Evolutionary conservation across 2,797 vertebrate species (phyloP), one percentile per base, ranked within the genome.

Genomic region (Eulemur coronatus): DNA sequence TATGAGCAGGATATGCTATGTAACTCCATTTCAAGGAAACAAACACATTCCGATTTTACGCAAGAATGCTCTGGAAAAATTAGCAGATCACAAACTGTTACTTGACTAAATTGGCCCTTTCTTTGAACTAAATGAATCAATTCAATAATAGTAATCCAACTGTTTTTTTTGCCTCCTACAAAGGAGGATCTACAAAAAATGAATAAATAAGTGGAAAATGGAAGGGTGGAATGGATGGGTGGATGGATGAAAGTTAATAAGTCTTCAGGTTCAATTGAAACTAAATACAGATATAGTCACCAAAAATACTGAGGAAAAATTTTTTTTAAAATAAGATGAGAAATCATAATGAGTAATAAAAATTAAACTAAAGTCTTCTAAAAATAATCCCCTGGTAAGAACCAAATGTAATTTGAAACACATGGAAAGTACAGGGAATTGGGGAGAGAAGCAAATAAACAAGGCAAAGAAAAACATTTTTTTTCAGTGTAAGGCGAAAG

Each of bases 91-190:
- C 50, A 67, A 94, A 69, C 14, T 50, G 0, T 67, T 52, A 92
- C 80, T 96, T 88, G 30, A 55, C 91, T 84, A 90, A 94, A 88
- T 24, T 91, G 20, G 10, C 30, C 26, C n/a, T 73, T 81, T 94
- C 30, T 88, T 57, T 33, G 46, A 84, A 72, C 18, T 80, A 88
- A 94, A 24, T 38, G 38, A 84, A 38, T 75, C 5, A 89, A 30
- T 35, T 75, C 13, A 46, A 35, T 73, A 65, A 93, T 87, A 76
- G 41, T 67, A 73, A 30, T 38, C 30, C 76, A 50, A n/a, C 20
- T 76, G 11, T 6, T 84, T 65, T 26, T 24, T 94, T 84, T 59
- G 6, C n/a, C 22, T 72, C 22, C 13, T 50, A 43, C 2, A 93
- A 82, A 76, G 15, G 30, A 91, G 26, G 30, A 46, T 7, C n/a